Evolutionary conservation across 2,888 invertebrate genomes (phyloP).

Genomic region (Heliconius hortense): DNA sequence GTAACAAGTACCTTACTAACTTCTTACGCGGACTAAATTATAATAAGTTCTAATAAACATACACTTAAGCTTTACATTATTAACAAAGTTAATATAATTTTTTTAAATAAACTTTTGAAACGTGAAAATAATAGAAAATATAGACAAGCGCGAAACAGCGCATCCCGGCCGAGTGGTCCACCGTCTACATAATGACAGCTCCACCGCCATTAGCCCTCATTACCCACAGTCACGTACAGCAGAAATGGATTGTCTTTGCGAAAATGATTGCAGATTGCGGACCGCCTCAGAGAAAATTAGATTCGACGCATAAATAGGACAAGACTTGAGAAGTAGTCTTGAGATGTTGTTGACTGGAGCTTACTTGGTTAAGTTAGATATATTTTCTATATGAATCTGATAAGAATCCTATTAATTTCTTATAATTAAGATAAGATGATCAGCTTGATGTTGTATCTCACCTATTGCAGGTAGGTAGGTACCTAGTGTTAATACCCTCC

Average conservation of each 20-base stretch:
- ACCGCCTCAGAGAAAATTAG: slow-evolving; percentile 78
- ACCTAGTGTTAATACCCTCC: no score
- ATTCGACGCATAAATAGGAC: slow-evolving; percentile 67
- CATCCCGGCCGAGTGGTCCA: slow-evolving; percentile 50
- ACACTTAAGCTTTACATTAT: not conserved
- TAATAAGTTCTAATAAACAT: not conserved
- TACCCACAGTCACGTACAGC: slow-evolving; percentile 78
- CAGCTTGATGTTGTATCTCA: no score
- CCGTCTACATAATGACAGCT: slow-evolving; percentile 70
- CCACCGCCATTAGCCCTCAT: slow-evolving; percentile 75
- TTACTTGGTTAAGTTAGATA: not conserved
- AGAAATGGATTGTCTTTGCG: slow-evolving; percentile 82
- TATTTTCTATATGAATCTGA: not conserved
- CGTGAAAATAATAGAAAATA: slow-evolving; percentile 17
- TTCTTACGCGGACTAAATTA: no score
- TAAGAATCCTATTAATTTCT: no score
- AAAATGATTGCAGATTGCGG: slow-evolving; percentile 79
- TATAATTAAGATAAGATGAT: no score
- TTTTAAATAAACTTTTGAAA: not conserved
- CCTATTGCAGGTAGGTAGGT: no score
- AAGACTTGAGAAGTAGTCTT: slow-evolving; percentile 58
- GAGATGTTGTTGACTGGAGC: slow-evolving; percentile 34
- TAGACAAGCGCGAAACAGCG: slow-evolving; percentile 42
- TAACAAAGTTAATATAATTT: not conserved
- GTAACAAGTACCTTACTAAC: no score